phyloP scores from a whole-genome alignment of 2,888 invertebrate species.

The Cerastis rubricosa region DNA sequence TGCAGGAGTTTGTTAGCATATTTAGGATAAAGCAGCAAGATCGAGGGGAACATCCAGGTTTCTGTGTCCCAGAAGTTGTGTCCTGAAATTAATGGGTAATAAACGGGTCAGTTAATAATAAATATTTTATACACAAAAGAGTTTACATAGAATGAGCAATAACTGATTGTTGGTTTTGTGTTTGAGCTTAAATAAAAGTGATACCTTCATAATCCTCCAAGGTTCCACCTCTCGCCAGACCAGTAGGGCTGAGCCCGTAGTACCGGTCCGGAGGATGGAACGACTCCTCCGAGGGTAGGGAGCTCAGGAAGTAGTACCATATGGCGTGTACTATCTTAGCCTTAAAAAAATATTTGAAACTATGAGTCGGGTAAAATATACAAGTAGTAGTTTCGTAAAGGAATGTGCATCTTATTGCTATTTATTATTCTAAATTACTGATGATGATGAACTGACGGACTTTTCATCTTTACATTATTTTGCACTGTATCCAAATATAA shows the following conservation, averaged over 20 bases:
- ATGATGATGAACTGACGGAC: neutral
- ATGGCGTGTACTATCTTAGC: slow-evolving; percentile 89
- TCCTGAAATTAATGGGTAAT: slow-evolving; percentile 82
- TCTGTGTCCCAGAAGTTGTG: slow-evolving; percentile 93
- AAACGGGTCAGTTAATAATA: neutral
- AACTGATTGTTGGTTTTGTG: neutral
- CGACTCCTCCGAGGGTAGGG: slow-evolving; percentile 88
- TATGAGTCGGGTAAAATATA: neutral
- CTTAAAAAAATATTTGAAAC: slow-evolving; percentile 72
- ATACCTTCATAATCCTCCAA: slow-evolving; percentile 88
- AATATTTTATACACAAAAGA: neutral
- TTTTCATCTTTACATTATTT: neutral
- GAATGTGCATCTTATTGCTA: neutral
- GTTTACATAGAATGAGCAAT: neutral
- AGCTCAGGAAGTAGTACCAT: slow-evolving; percentile 91
- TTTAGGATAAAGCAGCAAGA: slow-evolving; percentile 87
- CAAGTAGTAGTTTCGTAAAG: neutral
- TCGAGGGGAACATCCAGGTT: slow-evolving; percentile 91
- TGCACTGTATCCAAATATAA: neutral
- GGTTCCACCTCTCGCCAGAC: slow-evolving; percentile 89
- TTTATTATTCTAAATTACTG: neutral
- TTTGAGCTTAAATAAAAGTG: neutral
- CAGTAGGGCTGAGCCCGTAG: slow-evolving; percentile 91
- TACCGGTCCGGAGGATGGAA: slow-evolving; percentile 85
- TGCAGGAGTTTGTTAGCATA: slow-evolving; percentile 88